phyloP scores from a whole-genome alignment of 2,113 vertebrate genomes.

The Trachemys scripta region DNA sequence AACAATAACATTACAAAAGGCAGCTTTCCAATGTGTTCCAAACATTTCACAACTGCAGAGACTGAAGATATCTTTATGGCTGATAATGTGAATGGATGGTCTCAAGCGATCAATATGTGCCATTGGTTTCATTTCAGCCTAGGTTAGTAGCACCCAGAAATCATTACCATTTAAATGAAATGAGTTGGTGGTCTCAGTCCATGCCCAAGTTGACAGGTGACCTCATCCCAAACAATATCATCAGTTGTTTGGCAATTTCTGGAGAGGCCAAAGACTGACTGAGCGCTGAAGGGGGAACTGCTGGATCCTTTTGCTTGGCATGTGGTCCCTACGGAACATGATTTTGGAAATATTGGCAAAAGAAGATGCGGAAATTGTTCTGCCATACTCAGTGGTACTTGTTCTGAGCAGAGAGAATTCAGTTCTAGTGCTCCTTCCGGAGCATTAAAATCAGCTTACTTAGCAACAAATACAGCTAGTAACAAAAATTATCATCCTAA shows the following conservation, averaged over 20 bases:
- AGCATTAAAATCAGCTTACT: fast-evolving
- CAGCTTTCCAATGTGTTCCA: neutral
- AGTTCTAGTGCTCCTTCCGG: neutral
- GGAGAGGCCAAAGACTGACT: neutral
- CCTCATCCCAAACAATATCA: neutral
- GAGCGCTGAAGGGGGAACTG: neutral
- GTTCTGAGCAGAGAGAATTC: neutral
- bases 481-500: neutral
- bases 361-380: neutral
- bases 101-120: neutral
- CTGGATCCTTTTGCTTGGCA: neutral
- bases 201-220: neutral
- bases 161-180: neutral
- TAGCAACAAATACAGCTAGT: neutral
- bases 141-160: neutral
- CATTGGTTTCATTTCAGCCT: neutral
- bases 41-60: neutral
- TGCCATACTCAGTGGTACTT: neutral
- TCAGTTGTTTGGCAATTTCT: neutral
- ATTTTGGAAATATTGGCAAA: neutral
- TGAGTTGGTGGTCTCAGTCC: neutral
- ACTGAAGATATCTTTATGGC: neutral
- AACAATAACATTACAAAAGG: fast-evolving
- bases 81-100: neutral
- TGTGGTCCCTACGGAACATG: neutral